Base-by-base conservation (phyloP, 2,888 invertebrate species). In the Nomada fucata region DNA sequence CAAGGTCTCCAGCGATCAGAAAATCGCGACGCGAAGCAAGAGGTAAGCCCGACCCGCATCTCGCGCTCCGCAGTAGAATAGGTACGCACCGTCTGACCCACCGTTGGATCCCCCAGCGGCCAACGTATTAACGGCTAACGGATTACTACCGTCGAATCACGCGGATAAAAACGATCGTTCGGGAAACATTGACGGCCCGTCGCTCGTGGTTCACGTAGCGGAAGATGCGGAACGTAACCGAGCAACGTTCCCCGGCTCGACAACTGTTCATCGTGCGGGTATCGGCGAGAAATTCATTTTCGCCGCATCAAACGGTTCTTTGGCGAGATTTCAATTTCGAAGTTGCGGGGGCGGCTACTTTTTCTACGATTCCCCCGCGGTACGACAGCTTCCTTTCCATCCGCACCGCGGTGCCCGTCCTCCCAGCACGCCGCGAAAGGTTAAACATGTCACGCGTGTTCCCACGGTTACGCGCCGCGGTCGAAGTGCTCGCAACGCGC, bases 131-230 rank as follows among this genome's bases (percentile, higher is more conserved):
- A 23, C 53, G 60, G 7, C 5, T 36, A 11, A 23, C 53, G 60
- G 65, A 67, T 59, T 59, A 71, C 79, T 86, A 79, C 68, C 72
- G 57, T 82, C 65, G 57, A 73, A 78, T 82, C 59, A 26, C 2
- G 23, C 11, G 2, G 10, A 53, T 42, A 42, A 26, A 2, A 13
- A 47, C 11, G n/a, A 36, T 0, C 7, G 20, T 9, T 36, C 2
- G 15, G 5, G 0, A 18, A 36, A n/a, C 29, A 18, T 29, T 63
- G 44, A 26, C 2, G 61, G 60, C 67, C 79, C 61, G 67, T 72
- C 23, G 5, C 42, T 53, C n/a, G 50, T 15, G n/a, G 63, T 44
- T 44, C 53, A 11, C 42, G 20, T 13, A 42, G 18, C 4, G 9
- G 36, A 15, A 13, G 44, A 53, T 26, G 26, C 10, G 50, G 5